Evolutionary conservation across 2,113 vertebrate genomes (phyloP).

Genomic region (Neodontobutis hainanensis): DNA sequence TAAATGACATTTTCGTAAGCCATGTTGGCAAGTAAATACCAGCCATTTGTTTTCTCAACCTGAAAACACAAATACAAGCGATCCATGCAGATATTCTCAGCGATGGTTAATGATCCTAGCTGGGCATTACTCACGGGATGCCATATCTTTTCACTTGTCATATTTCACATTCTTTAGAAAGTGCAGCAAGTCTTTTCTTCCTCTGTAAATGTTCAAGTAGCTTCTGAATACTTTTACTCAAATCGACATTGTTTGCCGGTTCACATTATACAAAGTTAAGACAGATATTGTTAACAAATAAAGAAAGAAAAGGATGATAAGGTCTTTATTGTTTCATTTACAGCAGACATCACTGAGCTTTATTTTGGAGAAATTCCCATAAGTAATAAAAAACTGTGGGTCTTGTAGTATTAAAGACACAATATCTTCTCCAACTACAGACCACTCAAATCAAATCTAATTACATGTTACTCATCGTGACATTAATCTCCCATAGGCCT

Average conservation of each 20-base stretch:
- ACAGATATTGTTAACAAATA: too few relatives aligned
- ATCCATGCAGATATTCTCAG: constrained; percentile 14
- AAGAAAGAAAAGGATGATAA: too few relatives aligned
- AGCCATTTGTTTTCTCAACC: constrained; percentile 32
- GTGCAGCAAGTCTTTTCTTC: not conserved
- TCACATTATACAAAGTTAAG: not conserved
- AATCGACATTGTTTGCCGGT: constrained; percentile 2
- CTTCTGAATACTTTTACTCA: constrained; percentile 32
- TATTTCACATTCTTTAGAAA: constrained; percentile 27
- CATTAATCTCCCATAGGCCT: constrained; percentile 27
- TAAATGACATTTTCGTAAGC: not conserved
- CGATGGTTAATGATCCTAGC: constrained; percentile 24
- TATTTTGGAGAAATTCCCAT: not conserved
- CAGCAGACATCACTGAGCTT: too few relatives aligned
- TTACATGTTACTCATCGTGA: constrained; percentile 16
- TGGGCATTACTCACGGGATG: constrained; percentile 21
- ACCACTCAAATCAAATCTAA: constrained; percentile 6
- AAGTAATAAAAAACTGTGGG: not conserved
- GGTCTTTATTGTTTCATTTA: too few relatives aligned
- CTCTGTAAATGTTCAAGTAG: constrained; percentile 22
- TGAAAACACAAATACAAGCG: constrained; percentile 11
- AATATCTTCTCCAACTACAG: not conserved
- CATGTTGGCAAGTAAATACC: constrained; percentile 5
- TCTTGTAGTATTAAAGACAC: not conserved
- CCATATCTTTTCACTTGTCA: constrained; percentile 24